Base-by-base conservation (phyloP, 1,140 invertebrate genomes). In the Meloidogyne hapla region DNA sequence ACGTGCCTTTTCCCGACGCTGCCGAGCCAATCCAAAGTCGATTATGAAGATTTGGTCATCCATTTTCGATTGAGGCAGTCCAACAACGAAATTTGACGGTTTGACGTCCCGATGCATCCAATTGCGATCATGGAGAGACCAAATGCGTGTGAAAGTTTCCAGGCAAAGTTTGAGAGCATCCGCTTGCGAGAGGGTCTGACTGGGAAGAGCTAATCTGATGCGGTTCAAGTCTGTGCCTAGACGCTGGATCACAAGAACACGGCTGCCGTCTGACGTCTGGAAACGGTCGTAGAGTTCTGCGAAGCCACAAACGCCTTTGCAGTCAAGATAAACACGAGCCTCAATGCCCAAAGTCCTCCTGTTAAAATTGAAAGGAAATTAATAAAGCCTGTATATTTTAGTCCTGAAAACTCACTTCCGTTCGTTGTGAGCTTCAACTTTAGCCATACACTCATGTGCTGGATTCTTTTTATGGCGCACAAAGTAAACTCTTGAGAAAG, bases 41-140 rank as follows among this genome's bases (percentile, higher is more conserved):
- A 56, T 56, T n/a, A 56, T 56, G 48, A 56, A 56, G 48, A 56
- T n/a, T 56, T 56, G 48, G 5, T 56, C 48, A 56, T 56, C 48
- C 48, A 56, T n/a, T 6, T 56, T 1, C 18, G 48, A 56, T n/a
- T 56, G 18, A n/a, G 48, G 48, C n/a, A n/a, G 48, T n/a, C 48
- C 48, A n/a, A 56, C 48, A n/a, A 56, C 48, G n/a, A 56, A 56
- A 56, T 56, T 56, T 6, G 2, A n/a, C 4, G 48, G 48, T 13
- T 56, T 56, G 4, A 56, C 6, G 48, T 56, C 48, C 3, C 48
- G 48, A n/a, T 56, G 48, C 48, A 56, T 56, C 48, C 48, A 56
- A 8, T 56, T 56, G 4, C n/a, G 48, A 56, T 56, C 18, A 21
- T 56, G 48, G 48, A 56, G 48, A 6, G 48, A 56, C 48, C 48